phyloP scores from a whole-genome alignment of 2,797 vertebrate species.

The Mus spretus region DNA sequence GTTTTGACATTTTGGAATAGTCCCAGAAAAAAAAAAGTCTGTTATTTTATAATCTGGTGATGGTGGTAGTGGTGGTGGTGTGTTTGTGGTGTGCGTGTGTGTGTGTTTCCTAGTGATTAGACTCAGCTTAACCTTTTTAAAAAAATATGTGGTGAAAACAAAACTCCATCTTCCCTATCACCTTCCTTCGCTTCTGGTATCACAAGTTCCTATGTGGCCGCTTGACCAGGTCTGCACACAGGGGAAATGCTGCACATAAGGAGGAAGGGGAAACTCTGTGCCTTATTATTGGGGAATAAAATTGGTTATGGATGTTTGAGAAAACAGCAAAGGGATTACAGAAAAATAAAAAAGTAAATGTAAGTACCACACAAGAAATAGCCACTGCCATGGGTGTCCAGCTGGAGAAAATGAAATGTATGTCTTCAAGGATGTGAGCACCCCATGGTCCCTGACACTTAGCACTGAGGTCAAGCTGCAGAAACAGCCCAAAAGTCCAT shows the following conservation, averaged over 20 bases:
- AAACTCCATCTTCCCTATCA: accelerated
- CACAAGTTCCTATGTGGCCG: accelerated
- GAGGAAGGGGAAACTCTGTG: not conserved
- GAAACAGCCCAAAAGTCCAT: accelerated
- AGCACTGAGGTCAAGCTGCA: accelerated
- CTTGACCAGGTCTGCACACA: not conserved
- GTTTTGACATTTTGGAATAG: not conserved
- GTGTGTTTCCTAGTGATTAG: not conserved
- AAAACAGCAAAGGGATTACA: not conserved
- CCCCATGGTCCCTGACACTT: not conserved
- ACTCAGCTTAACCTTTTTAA: not conserved
- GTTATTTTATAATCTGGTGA: not conserved
- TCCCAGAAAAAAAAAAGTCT: not conserved
- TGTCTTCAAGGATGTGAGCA: accelerated
- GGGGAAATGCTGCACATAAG: not conserved
- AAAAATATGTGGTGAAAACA: not conserved
- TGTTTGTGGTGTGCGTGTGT: too few relatives aligned
- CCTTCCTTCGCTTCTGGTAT: accelerated
- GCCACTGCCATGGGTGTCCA: too few relatives aligned
- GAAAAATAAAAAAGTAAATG: not conserved
- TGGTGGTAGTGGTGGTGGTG: not conserved
- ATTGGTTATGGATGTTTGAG: accelerated
- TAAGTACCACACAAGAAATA: not conserved
- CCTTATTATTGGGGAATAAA: not conserved
- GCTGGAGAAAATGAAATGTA: not conserved